These are phyloP conservation scores for Dascyllus trimaculatus DNA, from an alignment of 2,113 vertebrate genomes.

Conservation along the genomic window DNA sequence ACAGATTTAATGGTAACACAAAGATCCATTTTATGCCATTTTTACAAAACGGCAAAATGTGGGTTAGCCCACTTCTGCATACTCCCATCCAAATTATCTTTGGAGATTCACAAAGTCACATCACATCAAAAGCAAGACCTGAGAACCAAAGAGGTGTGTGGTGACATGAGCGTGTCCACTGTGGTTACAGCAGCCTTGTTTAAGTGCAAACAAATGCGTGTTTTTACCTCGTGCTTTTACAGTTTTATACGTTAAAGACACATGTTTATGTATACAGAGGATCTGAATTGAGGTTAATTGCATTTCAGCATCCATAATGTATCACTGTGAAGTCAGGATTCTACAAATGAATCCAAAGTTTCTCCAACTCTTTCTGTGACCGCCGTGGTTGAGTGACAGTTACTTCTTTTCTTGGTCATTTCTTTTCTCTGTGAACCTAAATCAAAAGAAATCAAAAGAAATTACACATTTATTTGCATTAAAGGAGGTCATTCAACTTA, in stretches of 20 bases:
- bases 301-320: background rate
- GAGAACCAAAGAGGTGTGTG: background rate
- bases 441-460: background rate
- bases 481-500: no score
- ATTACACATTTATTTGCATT: background rate
- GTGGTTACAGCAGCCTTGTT: background rate
- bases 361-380: background rate
- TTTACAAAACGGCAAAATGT: no score
- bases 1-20: no score
- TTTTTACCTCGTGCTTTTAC: background rate
- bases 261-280: background rate
- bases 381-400: background rate
- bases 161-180: background rate
- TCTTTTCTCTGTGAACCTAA: slow-evolving; percentile 43
- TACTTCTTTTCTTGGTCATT: slow-evolving; percentile 28
- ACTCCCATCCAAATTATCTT: no score
- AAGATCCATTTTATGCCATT: no score
- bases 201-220: background rate
- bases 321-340: background rate
- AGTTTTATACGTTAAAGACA: background rate
- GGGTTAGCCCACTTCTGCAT: no score
- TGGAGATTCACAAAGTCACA: background rate
- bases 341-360: background rate
- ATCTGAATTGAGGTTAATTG: background rate
- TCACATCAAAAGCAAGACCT: background rate